Conservation (phyloP, 2,113 vertebrate genomes). For the Lepus timidus region DNA sequence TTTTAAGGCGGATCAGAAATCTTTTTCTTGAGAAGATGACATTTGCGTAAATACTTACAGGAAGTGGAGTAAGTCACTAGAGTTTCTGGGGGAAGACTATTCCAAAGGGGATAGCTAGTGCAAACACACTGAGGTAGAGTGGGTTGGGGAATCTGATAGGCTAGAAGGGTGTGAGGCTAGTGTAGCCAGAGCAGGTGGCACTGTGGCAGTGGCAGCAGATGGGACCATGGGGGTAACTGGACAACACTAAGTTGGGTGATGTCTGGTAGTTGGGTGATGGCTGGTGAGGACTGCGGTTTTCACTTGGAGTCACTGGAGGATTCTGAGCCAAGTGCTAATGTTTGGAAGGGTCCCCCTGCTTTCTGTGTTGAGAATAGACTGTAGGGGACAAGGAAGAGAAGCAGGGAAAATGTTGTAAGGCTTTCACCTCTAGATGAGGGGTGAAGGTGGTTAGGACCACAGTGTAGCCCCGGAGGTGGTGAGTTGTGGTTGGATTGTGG, state of each 20-base stretch:
- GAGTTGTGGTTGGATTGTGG: neutral
- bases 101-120: neutral
- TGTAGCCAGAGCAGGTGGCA: neutral
- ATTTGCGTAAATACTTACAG: slow-evolving; percentile 1
- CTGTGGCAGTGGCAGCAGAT: neutral
- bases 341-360: neutral
- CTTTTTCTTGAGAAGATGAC: neutral
- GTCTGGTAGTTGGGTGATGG: neutral
- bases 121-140: neutral
- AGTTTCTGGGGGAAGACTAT: neutral
- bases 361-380: neutral
- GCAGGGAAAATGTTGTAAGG: neutral
- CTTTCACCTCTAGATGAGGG: neutral
- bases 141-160: neutral
- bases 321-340: neutral
- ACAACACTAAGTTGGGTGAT: neutral
- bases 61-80: neutral
- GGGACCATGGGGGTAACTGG: neutral
- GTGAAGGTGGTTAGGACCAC: neutral
- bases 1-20: slow-evolving; percentile 53
- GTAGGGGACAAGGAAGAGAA: neutral
- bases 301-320: neutral
- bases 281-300: neutral
- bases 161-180: neutral
- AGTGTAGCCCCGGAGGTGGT: neutral